Percentiles rank a stretch among this genome's conserved stretches.
These are phyloP conservation scores for Serinus canaria DNA, from an alignment of 2,113 vertebrate genomes.

Conservation along the genomic window DNA sequence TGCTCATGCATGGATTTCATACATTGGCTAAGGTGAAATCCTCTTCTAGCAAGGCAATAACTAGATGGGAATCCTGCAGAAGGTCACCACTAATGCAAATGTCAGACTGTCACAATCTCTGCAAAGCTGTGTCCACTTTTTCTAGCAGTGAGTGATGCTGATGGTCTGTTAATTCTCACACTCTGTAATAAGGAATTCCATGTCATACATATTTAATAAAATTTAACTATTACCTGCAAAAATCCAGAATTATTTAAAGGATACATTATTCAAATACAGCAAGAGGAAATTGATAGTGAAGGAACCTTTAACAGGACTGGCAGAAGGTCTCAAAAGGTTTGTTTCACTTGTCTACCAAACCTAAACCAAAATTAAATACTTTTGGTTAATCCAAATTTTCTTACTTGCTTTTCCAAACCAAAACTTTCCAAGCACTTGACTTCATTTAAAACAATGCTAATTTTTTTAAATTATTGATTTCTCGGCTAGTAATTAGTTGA, in stretches of 20 bases:
- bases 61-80: not conserved
- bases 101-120: not conserved
- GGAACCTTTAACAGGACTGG: not conserved
- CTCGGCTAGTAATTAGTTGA: not conserved
- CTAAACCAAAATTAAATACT: not conserved
- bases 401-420: not conserved
- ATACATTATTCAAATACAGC: not conserved
- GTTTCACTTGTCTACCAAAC: not conserved
- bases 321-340: not conserved
- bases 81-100: not conserved
- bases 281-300: not conserved
- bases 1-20: not conserved
- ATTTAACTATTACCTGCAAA: not conserved
- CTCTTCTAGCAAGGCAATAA: not conserved
- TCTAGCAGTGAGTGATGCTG: not conserved
- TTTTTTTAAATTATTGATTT: not conserved
- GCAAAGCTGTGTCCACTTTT: not conserved
- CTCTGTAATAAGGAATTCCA: not conserved
- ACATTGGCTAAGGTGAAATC: not conserved
- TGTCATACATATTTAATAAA: not conserved
- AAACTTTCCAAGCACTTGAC: not conserved
- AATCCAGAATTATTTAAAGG: not conserved
- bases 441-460: not conserved
- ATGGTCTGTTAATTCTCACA: not conserved
- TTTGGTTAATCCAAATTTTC: not conserved